A percentile compares a stretch with the other conserved stretches of the same genome.
Conservation (phyloP, 2,113 vertebrate species). For the Atlantisia rogersi region DNA sequence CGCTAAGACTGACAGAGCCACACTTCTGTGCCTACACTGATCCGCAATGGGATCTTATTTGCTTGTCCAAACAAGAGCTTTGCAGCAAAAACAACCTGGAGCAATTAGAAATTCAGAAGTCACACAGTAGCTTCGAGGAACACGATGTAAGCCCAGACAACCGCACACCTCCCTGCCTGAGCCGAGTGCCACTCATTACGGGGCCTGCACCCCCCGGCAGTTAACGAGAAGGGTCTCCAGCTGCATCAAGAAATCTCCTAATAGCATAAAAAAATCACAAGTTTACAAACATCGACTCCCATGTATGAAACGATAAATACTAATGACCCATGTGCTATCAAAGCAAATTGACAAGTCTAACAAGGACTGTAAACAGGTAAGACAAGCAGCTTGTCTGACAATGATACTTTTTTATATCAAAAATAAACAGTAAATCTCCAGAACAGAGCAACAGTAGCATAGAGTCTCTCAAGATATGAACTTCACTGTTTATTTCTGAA, state of each 20-base stretch:
- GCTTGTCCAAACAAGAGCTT: background rate
- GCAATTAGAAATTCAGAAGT: background rate
- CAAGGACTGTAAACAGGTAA: constrained; percentile 44
- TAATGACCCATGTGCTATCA: constrained; percentile 35
- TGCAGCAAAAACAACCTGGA: background rate
- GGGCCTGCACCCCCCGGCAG: background rate
- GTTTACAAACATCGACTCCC: background rate
- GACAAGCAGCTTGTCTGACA: constrained; percentile 5
- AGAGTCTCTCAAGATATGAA: constrained; percentile 16
- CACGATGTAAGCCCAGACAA: background rate
- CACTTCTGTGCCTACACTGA: background rate
- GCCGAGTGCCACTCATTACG: accelerated
- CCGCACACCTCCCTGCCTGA: background rate
- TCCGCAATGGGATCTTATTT: background rate
- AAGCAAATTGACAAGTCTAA: constrained; percentile 47
- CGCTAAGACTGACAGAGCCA: background rate
- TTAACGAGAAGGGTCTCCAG: background rate
- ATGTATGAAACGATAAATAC: background rate
- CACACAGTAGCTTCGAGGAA: background rate
- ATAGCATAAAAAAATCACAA: background rate
- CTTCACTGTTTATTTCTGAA: constrained; percentile 36
- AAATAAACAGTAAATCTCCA: constrained; percentile 50
- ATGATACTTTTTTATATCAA: constrained; percentile 33
- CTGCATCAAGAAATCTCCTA: background rate
- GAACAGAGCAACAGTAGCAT: constrained; percentile 27